Evolutionary conservation across 1,140 invertebrate genomes (phyloP).

Genomic region (Drosophila truncata): DNA sequence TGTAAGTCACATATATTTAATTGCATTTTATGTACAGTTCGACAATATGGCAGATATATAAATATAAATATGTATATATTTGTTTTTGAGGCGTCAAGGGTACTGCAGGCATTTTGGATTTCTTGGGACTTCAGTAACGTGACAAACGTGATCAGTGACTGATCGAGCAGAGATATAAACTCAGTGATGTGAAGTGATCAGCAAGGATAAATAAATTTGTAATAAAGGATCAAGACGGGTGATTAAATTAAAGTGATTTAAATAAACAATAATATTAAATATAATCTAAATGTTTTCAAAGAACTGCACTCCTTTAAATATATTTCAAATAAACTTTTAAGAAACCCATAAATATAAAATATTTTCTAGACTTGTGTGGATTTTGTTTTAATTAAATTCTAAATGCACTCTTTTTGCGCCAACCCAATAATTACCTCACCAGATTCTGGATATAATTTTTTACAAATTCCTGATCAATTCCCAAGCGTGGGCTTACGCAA

Average conservation of each 20-base stretch:
- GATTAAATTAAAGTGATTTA: not conserved
- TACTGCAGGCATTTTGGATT: slow-evolving; percentile 7
- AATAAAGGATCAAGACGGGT: not conserved
- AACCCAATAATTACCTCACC: no score
- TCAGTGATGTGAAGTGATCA: slow-evolving; percentile 3
- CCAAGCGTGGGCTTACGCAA: slow-evolving; percentile 49
- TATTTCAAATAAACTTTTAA: no score
- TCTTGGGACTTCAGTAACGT: slow-evolving; percentile 17
- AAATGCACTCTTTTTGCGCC: no score
- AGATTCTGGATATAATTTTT: not conserved
- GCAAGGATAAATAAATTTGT: not conserved
- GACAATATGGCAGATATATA: slow-evolving; percentile 21
- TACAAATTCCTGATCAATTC: slow-evolving; percentile 1
- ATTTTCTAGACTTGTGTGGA: not conserved
- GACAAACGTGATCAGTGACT: slow-evolving; percentile 13
- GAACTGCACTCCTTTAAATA: no score
- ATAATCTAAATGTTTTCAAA: not conserved
- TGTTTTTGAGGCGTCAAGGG: slow-evolving; percentile 11
- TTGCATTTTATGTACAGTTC: slow-evolving; percentile 62
- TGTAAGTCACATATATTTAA: slow-evolving; percentile 57
- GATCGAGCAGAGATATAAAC: slow-evolving; percentile 12
- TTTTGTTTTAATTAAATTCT: no score
- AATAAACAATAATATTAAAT: not conserved
- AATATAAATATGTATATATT: slow-evolving; percentile 17
- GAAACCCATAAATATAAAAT: not conserved